A percentile compares a stretch with the other conserved stretches of the same genome.
Evolutionary conservation across 2,797 vertebrate species (phyloP).

Genomic region (Rousettus madagascariensis): DNA sequence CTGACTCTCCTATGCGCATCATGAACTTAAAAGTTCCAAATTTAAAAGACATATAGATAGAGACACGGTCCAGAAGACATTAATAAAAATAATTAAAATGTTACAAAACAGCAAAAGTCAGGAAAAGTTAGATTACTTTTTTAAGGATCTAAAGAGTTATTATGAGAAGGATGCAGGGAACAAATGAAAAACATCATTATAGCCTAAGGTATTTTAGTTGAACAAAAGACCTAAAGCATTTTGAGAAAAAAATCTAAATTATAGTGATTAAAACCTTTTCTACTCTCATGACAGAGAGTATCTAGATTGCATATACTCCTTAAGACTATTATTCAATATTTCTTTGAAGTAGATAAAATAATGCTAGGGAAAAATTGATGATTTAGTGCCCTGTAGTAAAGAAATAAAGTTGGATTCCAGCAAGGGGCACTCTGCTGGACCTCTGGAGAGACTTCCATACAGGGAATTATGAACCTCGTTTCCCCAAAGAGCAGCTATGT

Average conservation of each 20-base stretch:
- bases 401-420: conserved; percentile 22
- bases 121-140: not conserved
- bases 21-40: not conserved
- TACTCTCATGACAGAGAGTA: not conserved
- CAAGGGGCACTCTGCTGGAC: not conserved
- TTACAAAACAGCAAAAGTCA: not conserved
- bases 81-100: conserved; percentile 21
- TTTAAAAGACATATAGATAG: not conserved
- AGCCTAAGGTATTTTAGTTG: conserved; percentile 5
- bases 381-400: not conserved
- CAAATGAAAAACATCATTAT: not conserved
- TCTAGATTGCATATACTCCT: not conserved
- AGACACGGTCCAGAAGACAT: not conserved
- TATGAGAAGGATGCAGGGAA: not conserved
- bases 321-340: not conserved
- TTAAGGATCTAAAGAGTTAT: not conserved
- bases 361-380: not conserved
- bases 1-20: not conserved
- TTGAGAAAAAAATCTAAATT: not conserved
- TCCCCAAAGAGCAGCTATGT: not conserved
- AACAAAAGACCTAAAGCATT: conserved; percentile 35
- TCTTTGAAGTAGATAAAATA: not conserved
- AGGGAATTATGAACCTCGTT: not conserved
- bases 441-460: not conserved
- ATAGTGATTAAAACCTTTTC: not conserved